These are phyloP conservation scores for Myotis lucifugus DNA, from an alignment of 2,113 vertebrate genomes.

Conservation along the genomic window DNA sequence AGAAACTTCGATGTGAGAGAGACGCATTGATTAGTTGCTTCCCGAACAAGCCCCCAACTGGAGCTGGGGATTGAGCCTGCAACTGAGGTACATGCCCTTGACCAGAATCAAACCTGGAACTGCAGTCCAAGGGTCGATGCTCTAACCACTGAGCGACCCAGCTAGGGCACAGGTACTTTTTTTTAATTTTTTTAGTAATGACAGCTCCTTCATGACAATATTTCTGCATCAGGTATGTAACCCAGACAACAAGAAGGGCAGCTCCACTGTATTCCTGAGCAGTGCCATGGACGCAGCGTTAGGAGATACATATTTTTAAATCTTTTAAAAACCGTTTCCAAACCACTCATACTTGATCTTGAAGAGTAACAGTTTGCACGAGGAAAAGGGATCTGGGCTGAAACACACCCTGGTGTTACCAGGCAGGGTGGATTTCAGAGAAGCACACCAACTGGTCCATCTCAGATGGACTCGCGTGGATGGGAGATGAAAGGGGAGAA, in stretches of 20 bases:
- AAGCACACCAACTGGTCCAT: fast-evolving
- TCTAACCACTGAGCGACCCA: no score
- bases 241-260: neutral
- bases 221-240: neutral
- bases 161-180: no score
- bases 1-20: no score
- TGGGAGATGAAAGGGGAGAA: neutral
- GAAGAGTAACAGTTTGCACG: neutral
- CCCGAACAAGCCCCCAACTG: no score
- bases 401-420: neutral
- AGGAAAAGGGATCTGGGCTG: neutral
- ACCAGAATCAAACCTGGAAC: no score
- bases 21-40: no score
- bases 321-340: constrained; percentile 43
- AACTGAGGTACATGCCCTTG: no score
- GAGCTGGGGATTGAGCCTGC: no score
- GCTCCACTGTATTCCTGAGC: neutral
- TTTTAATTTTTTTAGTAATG: neutral
- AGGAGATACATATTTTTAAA: constrained; percentile 8
- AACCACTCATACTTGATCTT: neutral
- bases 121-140: no score
- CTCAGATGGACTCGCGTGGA: neutral
- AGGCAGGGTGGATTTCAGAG: neutral
- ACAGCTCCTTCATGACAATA: neutral
- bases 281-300: neutral